phyloP scores from a whole-genome alignment of 2,888 invertebrate genomes.

The Spialia ferax region DNA sequence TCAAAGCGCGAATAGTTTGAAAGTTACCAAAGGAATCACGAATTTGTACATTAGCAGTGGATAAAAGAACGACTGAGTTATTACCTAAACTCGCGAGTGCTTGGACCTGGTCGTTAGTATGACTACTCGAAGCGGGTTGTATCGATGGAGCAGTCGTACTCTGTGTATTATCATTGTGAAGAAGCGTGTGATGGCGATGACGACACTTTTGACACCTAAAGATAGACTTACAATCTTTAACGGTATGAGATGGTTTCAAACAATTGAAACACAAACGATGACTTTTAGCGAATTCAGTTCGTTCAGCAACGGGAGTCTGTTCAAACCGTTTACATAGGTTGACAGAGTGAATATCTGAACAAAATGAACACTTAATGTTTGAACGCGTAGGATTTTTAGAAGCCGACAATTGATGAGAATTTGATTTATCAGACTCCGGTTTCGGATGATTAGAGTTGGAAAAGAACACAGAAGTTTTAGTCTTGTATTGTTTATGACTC shows the following conservation, averaged over 20 bases:
- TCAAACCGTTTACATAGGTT: neutral
- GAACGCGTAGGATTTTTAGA: neutral
- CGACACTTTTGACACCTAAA: constrained; percentile 4
- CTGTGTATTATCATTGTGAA: neutral
- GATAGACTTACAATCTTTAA: neutral
- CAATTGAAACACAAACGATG: neutral
- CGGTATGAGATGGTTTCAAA: neutral
- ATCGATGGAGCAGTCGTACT: neutral
- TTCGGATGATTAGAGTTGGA: neutral
- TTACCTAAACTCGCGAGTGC: neutral
- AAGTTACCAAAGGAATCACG: neutral
- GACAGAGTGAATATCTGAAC: neutral
- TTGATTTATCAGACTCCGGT: neutral
- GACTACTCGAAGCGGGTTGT: neutral
- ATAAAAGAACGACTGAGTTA: neutral
- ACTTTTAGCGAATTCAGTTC: neutral
- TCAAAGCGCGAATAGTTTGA: neutral
- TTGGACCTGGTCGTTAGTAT: neutral
- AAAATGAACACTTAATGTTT: neutral
- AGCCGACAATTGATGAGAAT: neutral
- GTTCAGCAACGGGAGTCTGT: neutral
- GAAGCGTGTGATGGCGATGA: constrained; percentile 3
- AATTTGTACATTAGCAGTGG: neutral
- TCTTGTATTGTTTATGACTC: neutral
- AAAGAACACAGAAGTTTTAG: constrained; percentile 2